phyloP scores from a whole-genome alignment of 2,113 vertebrate species.

The Python bivittatus region DNA sequence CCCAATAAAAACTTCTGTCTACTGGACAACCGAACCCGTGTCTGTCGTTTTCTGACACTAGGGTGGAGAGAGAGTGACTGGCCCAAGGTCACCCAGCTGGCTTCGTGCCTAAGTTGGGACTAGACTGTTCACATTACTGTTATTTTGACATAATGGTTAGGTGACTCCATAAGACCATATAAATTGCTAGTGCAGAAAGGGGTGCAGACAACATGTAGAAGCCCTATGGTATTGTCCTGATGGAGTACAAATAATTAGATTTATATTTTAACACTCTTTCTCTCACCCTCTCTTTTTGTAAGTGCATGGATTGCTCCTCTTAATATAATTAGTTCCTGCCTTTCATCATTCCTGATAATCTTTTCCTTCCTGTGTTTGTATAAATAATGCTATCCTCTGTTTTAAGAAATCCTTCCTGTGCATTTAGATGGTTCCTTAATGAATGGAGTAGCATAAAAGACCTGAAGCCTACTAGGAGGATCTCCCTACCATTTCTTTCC shows the following conservation, averaged over 20 bases:
- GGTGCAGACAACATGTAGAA: neutral
- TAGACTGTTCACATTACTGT: neutral
- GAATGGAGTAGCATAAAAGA: conserved; percentile 39
- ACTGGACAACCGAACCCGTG: too few relatives aligned
- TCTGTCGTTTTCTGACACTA: too few relatives aligned
- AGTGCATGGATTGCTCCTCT: neutral
- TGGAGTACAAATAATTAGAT: conserved; percentile 5
- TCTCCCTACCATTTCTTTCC: conserved; percentile 42
- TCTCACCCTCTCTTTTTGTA: neutral
- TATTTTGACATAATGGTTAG: neutral
- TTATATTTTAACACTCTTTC: neutral
- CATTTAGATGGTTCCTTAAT: conserved; percentile 66
- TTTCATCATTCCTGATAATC: conserved; percentile 58
- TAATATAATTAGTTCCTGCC: conserved; percentile 47
- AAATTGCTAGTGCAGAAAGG: conserved; percentile 3
- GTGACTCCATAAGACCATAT: neutral
- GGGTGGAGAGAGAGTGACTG: neutral
- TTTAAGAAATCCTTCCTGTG: conserved; percentile 73
- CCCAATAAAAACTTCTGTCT: too few relatives aligned
- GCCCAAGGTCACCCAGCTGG: neutral
- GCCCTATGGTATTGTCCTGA: conserved; percentile 4
- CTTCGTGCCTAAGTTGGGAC: neutral
- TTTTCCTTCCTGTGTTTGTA: conserved; percentile 64
- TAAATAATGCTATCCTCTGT: conserved; percentile 73
- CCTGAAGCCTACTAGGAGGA: conserved; percentile 9